Base-by-base conservation (phyloP, 2,113 vertebrate genomes). In the Mionectes macconnelli region DNA sequence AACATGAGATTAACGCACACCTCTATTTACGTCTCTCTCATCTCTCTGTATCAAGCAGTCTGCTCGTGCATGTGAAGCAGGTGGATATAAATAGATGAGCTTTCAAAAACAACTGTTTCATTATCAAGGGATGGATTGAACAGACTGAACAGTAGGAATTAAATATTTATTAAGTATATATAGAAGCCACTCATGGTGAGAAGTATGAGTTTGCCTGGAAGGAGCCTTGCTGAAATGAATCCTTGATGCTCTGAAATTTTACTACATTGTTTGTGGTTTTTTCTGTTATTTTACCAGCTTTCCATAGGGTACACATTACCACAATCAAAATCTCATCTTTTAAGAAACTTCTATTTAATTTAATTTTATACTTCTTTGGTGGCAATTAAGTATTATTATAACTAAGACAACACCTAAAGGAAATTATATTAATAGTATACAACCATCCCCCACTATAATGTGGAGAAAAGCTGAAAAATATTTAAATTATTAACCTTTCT, bases 51-150 rank as follows among this genome's bases (percentile, higher is more conserved):
- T 89, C 83, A 91, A 72, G 49, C 64, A 78, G 56, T 80, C 86
- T 93, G n/a, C 40, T 91, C 1, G 4, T 87, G 81, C 78, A 85
- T 94, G 64, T 4, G 33, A 92, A 93, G 69, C 53, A 93, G 60
- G 75, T 93, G 53, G 44, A 55, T 96, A 94, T 94, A 96, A 96
- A 95, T 77, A 97, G 87, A 91, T 47, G 42, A 86, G 63, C 75
- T 94, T 88, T 91, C 87, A 88, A 86, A 96, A 95, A 90, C 87
- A 93, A 88, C 90, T 44, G 67, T 95, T 96, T 96, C 70, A 85
- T 94, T 97, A 93, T 47, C 70, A 80, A 88, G 39, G 59, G 87
- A 62, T 79, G 52, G 79, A 81, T 94, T 83, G 88, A 92, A 40
- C 75, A 93, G 64, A 35, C 35, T 84, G 87, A 96, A 90, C 1